phyloP scores from a whole-genome alignment of 2,113 vertebrate species.

The Tympanuchus pallidicinctus region DNA sequence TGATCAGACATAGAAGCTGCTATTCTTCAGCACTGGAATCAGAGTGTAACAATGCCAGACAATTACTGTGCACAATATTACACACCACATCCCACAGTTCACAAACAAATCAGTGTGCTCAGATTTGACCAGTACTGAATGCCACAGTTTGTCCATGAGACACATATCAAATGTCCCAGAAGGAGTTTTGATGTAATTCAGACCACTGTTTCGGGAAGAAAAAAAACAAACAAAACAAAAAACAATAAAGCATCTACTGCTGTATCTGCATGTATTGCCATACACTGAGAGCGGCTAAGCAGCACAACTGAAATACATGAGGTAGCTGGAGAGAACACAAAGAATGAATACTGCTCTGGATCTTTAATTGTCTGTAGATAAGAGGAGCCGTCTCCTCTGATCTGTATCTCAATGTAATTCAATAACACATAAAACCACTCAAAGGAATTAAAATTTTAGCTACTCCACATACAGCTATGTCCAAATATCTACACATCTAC shows the following conservation, averaged over 20 bases:
- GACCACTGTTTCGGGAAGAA: background rate
- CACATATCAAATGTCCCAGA: background rate
- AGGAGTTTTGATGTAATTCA: background rate
- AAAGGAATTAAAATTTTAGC: background rate
- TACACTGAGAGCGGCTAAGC: background rate
- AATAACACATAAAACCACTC: background rate
- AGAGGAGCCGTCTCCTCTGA: background rate
- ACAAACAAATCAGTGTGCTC: background rate
- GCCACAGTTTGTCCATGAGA: background rate
- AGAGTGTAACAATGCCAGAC: background rate
- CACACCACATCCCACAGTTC: background rate
- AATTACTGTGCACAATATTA: background rate
- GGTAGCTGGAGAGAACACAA: background rate
- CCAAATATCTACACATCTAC: background rate
- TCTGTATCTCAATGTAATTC: background rate
- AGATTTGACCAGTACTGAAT: background rate
- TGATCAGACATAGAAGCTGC: background rate
- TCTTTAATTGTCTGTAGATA: background rate
- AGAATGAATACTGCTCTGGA: background rate
- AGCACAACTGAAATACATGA: background rate
- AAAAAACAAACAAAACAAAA: background rate
- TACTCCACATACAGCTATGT: background rate
- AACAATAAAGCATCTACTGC: background rate
- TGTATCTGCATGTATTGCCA: background rate
- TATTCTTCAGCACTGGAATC: background rate